Evolutionary conservation across 1,140 invertebrate genomes (phyloP).

Genomic region (Drosophila littoralis): DNA sequence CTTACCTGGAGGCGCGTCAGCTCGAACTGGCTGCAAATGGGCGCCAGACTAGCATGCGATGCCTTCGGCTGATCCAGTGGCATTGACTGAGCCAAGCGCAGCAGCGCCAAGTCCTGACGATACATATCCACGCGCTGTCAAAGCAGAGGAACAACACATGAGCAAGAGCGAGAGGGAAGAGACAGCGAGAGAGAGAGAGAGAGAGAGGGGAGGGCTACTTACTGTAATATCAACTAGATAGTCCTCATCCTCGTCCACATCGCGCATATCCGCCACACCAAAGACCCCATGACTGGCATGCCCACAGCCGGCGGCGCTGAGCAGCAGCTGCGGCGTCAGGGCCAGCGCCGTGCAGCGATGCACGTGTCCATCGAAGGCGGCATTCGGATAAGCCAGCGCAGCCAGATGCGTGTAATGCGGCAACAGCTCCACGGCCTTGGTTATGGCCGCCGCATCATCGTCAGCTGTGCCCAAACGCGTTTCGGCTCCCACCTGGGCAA

Average conservation of each 20-base stretch:
- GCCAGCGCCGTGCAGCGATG: slow-evolving; percentile 61
- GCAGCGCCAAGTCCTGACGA: slow-evolving; percentile 47
- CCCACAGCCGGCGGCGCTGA: slow-evolving; percentile 54
- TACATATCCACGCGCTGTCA: slow-evolving; percentile 38
- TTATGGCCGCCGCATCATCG: slow-evolving; percentile 2
- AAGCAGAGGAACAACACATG: neutral
- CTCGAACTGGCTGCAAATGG: slow-evolving; percentile 58
- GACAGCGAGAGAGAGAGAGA: neutral
- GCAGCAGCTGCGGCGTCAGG: slow-evolving; percentile 48
- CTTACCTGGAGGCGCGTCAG: slow-evolving; percentile 52
- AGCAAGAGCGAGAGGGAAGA: neutral
- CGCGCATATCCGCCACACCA: slow-evolving; percentile 59
- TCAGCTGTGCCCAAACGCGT: neutral
- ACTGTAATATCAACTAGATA: slow-evolving; percentile 58
- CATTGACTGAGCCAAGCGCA: slow-evolving; percentile 34
- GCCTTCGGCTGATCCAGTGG: neutral
- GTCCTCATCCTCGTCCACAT: slow-evolving; percentile 63
- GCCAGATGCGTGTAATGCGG: slow-evolving; percentile 54
- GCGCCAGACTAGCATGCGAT: slow-evolving; percentile 31
- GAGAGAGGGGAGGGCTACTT: neutral
- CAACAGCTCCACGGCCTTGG: slow-evolving; percentile 36
- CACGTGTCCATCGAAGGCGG: slow-evolving; percentile 60
- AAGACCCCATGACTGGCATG: slow-evolving; percentile 65
- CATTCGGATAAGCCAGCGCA: slow-evolving; percentile 59
- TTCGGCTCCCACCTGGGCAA: slow-evolving; percentile 17